A percentile compares a stretch with the other conserved stretches of the same genome.
These are phyloP conservation scores for Callipepla squamata DNA, from an alignment of 2,113 vertebrate genomes.

Conservation along the genomic window DNA sequence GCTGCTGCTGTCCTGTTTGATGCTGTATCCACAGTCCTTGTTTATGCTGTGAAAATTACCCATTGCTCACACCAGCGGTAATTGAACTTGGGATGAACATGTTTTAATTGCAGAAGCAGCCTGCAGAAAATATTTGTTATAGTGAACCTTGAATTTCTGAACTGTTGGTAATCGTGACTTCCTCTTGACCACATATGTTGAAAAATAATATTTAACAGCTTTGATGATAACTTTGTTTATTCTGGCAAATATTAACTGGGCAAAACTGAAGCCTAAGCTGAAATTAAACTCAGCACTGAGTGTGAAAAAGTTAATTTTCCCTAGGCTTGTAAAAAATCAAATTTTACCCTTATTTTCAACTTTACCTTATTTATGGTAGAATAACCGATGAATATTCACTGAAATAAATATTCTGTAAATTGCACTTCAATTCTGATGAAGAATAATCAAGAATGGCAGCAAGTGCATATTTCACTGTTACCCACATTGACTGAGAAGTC, in stretches of 20 bases:
- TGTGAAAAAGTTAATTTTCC: neutral
- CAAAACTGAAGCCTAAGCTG: neutral
- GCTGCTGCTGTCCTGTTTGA: neutral
- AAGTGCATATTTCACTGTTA: neutral
- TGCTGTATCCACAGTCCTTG: neutral
- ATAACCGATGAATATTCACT: neutral
- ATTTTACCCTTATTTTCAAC: neutral
- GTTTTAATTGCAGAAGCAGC: neutral
- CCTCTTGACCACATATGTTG: neutral
- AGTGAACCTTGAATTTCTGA: neutral
- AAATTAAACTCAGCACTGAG: neutral
- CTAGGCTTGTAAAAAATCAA: neutral
- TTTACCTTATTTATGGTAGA: neutral
- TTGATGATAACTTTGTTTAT: neutral
- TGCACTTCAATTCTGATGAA: neutral
- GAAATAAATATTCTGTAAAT: neutral
- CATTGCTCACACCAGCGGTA: neutral
- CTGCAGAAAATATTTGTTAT: neutral
- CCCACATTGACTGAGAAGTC: rapidly evolving
- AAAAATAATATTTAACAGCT: neutral
- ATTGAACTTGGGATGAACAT: neutral
- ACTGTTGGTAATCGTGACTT: neutral
- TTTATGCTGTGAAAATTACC: neutral
- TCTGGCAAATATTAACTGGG: neutral
- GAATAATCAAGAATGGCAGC: neutral